Evolutionary conservation across 2,888 invertebrate species (phyloP).

Genomic region (Meliscaeva auricollis): DNA sequence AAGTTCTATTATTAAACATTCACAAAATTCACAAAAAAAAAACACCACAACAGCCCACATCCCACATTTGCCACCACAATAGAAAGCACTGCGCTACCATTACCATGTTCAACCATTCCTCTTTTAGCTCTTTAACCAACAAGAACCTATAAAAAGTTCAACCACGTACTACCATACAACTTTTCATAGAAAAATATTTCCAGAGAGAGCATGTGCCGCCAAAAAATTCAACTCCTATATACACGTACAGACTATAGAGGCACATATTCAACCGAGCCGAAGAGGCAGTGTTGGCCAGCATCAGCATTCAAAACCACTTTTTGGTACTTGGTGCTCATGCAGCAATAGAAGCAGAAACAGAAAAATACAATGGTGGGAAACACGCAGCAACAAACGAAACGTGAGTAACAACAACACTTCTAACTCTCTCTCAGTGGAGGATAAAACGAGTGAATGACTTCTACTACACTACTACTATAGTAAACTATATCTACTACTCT

Average conservation of each 20-base stretch:
- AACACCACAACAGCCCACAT: constrained; percentile 58
- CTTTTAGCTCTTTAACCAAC: background rate
- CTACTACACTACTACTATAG: constrained; percentile 16
- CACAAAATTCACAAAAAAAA: constrained; percentile 49
- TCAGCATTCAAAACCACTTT: constrained; percentile 39
- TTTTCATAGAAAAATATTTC: constrained; percentile 60
- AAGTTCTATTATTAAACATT: constrained; percentile 32
- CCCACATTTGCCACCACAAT: constrained; percentile 29
- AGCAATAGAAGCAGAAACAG: constrained; percentile 18
- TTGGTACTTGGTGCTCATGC: constrained; percentile 40
- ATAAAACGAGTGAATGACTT: constrained; percentile 44
- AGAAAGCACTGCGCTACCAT: constrained; percentile 17
- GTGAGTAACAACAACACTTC: constrained; percentile 61
- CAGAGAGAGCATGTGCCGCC: constrained; percentile 74
- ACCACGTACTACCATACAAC: constrained; percentile 49
- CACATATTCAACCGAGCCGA: constrained; percentile 9
- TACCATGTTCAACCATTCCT: background rate
- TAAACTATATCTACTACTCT: background rate
- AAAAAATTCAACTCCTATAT: constrained; percentile 35
- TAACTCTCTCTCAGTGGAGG: constrained; percentile 39
- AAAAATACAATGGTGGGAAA: constrained; percentile 40
- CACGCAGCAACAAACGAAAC: constrained; percentile 56
- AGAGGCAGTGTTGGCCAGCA: constrained; percentile 35
- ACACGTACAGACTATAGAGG: constrained; percentile 30
- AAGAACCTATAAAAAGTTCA: constrained; percentile 52